Evolutionary conservation across 2,888 invertebrate species (phyloP).

Genomic region (Himalopsyche anomala): DNA sequence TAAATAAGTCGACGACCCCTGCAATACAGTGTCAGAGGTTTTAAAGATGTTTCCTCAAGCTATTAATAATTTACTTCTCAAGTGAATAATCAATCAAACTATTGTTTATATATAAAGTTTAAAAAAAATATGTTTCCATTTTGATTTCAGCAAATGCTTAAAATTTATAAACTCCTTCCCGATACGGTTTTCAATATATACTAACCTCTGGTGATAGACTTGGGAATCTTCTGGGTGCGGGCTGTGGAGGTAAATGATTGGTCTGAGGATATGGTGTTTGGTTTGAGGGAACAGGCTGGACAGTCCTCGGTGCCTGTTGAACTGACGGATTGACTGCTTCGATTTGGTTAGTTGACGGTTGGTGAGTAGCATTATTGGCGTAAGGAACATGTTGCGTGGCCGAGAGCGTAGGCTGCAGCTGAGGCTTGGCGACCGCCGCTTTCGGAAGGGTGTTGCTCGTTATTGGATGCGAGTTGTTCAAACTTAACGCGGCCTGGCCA

Average conservation of each 20-base stretch:
- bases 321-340: constrained; percentile 64
- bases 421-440: constrained; percentile 63
- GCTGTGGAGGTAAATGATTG: constrained; percentile 71
- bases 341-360: constrained; percentile 18
- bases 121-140: too few species aligned
- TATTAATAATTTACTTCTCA: too few species aligned
- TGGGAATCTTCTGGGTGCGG: constrained; percentile 73
- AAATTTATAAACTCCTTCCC: too few species aligned
- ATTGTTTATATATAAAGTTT: too few species aligned
- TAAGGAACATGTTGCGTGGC: constrained; percentile 39
- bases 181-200: not conserved
- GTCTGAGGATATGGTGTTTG: constrained; percentile 46
- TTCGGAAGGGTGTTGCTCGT: constrained; percentile 66
- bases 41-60: too few species aligned
- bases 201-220: constrained; percentile 64
- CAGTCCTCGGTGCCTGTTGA: constrained; percentile 66
- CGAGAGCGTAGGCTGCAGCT: constrained; percentile 63
- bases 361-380: not conserved
- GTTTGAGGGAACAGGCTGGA: not conserved
- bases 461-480: constrained; percentile 68
- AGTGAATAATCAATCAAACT: too few species aligned
- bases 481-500: constrained; percentile 67
- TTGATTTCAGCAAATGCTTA: too few species aligned
- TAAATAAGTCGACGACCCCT: too few species aligned
- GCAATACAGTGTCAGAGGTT: too few species aligned